A percentile compares a stretch with the other conserved stretches of the same genome.
phyloP scores from a whole-genome alignment of 2,113 vertebrate species.

The Lepisosteus oculatus region DNA sequence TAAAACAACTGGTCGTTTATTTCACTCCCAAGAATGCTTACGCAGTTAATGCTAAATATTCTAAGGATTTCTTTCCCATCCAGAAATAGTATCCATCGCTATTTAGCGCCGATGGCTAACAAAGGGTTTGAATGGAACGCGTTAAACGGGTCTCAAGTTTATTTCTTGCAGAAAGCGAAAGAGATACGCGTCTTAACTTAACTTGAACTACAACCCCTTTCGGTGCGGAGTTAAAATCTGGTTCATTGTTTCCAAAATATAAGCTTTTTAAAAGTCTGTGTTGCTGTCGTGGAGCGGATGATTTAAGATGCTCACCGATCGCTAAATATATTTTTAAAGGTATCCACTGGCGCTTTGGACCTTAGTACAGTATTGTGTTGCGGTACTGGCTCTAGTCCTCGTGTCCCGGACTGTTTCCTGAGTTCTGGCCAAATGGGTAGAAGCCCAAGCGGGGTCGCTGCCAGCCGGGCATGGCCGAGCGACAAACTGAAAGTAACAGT shows the following conservation, averaged over 20 bases:
- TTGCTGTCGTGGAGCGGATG: constrained; percentile 56
- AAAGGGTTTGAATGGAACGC: background rate
- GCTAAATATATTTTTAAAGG: constrained; percentile 50
- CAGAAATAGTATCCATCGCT: too few species aligned
- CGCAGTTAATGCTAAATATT: constrained; percentile 53
- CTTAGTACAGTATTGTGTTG: constrained; percentile 64
- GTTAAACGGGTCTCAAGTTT: background rate
- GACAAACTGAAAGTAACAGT: constrained; percentile 47
- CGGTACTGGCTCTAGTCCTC: constrained; percentile 61
- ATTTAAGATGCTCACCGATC: constrained; percentile 55
- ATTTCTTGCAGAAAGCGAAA: too few species aligned
- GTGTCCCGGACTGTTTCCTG: constrained; percentile 54
- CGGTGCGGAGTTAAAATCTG: too few species aligned
- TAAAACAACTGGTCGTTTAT: constrained; percentile 51
- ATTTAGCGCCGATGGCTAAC: background rate
- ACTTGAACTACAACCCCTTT: too few species aligned
- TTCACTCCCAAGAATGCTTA: constrained; percentile 46
- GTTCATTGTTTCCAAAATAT: too few species aligned
- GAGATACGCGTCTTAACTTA: too few species aligned
- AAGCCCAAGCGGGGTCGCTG: constrained; percentile 52
- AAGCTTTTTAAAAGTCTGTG: constrained; percentile 37
- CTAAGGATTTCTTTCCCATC: constrained; percentile 29
- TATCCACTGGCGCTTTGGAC: constrained; percentile 71
- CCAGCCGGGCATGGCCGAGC: constrained; percentile 59
- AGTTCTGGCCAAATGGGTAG: constrained; percentile 66